These are phyloP conservation scores for Eudyptes chrysolophus DNA, from an alignment of 2,113 vertebrate genomes.

Conservation along the genomic window DNA sequence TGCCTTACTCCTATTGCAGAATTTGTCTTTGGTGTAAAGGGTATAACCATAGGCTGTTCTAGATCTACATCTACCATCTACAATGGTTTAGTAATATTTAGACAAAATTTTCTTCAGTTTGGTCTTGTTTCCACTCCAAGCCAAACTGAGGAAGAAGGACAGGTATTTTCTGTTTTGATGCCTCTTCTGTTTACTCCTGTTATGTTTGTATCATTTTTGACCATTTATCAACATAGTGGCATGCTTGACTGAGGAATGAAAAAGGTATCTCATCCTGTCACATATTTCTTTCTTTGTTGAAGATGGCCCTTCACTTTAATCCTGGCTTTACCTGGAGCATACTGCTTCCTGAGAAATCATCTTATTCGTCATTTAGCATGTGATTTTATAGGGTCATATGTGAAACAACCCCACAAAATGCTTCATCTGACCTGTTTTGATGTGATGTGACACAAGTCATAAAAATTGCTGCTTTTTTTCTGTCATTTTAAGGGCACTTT, in stretches of 20 bases:
- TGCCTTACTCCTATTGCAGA: background rate
- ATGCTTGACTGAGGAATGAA: background rate
- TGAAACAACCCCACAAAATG: background rate
- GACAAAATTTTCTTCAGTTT: background rate
- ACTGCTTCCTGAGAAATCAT: background rate
- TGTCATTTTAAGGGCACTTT: background rate
- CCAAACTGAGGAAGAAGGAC: background rate
- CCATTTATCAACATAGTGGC: background rate
- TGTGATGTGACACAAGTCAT: background rate
- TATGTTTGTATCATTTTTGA: background rate
- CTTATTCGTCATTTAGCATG: background rate
- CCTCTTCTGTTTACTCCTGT: background rate
- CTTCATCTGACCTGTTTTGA: background rate
- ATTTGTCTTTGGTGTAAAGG: background rate
- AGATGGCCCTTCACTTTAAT: background rate
- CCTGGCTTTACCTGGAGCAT: background rate
- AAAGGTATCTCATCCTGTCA: background rate
- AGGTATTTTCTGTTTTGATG: background rate
- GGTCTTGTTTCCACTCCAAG: background rate
- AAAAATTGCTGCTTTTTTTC: background rate
- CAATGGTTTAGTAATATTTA: background rate
- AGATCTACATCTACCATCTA: too few relatives aligned
- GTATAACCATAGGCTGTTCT: background rate
- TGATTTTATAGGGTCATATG: background rate
- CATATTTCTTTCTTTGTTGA: background rate